Conservation (phyloP, 2,113 vertebrate genomes). For the Sakesphorus luctuosus region DNA sequence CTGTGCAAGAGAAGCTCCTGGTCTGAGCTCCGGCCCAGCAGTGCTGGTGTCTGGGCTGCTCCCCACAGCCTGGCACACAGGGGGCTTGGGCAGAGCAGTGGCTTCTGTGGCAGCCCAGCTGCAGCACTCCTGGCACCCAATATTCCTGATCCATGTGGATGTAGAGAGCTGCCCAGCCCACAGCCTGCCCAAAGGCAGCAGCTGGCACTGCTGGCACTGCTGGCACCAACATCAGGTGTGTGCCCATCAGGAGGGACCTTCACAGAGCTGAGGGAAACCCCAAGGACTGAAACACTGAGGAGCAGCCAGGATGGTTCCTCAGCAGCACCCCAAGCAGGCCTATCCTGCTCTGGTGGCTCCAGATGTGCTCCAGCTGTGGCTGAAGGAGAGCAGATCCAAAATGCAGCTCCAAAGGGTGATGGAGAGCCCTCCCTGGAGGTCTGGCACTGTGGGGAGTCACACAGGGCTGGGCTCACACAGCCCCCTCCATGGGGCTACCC, state of each 20-base stretch:
- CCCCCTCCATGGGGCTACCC: background rate
- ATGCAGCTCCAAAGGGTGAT: background rate
- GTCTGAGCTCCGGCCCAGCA: background rate
- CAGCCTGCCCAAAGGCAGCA: background rate
- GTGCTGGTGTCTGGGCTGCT: background rate
- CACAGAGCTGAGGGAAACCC: background rate
- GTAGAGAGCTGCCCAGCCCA: background rate
- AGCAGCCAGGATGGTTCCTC: background rate
- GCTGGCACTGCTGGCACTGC: too few species aligned
- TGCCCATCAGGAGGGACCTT: too few species aligned
- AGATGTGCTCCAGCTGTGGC: accelerated
- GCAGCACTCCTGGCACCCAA: background rate
- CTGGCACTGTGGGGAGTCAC: accelerated
- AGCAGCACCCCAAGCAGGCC: background rate
- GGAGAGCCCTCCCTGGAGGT: accelerated
- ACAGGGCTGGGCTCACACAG: background rate
- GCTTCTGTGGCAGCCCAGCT: background rate
- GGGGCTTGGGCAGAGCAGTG: accelerated
- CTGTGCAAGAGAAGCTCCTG: background rate
- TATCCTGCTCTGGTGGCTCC: background rate
- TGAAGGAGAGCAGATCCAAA: background rate
- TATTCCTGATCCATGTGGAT: background rate
- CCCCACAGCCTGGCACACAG: background rate
- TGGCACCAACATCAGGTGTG: too few species aligned
- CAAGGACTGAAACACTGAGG: background rate